Percentiles rank a stretch among this genome's conserved stretches.
Conservation (phyloP, 2,888 invertebrate species). For the Amphipyra berbera region DNA sequence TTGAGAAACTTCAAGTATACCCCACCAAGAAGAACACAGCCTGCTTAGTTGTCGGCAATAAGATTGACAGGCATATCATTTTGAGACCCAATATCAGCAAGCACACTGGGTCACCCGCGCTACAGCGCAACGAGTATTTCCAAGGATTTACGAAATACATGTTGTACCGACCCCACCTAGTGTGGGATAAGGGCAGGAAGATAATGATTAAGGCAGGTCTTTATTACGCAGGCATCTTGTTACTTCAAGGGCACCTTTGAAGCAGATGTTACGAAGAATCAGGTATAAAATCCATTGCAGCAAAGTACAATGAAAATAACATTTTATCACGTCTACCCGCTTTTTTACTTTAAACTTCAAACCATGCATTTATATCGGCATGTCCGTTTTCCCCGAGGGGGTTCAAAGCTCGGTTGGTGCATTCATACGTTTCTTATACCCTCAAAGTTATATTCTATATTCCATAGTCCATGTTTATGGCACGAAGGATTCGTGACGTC, state of each 20-base stretch:
- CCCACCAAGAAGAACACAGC: too few relatives aligned
- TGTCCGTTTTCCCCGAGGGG: constrained; percentile 36
- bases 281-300: constrained; percentile 38
- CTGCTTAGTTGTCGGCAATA: too few relatives aligned
- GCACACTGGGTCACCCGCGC: too few relatives aligned
- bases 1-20: too few relatives aligned
- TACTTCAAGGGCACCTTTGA: not conserved
- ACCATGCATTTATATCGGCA: constrained; percentile 46
- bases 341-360: constrained; percentile 41
- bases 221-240: too few relatives aligned
- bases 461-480: constrained; percentile 17
- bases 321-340: constrained; percentile 44
- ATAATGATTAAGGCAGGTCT: too few relatives aligned
- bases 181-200: too few relatives aligned
- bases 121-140: too few relatives aligned
- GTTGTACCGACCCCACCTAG: too few relatives aligned
- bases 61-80: too few relatives aligned
- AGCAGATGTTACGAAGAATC: constrained; percentile 23
- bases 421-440: constrained; percentile 17
- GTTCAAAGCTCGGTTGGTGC: constrained; percentile 27
- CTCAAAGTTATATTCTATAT: constrained; percentile 23
- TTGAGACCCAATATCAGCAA: too few relatives aligned
- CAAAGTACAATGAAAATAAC: constrained; percentile 35
- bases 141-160: too few relatives aligned
- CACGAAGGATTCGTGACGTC: constrained; percentile 29